Conservation (phyloP, 2,113 vertebrate species). For the Zapornia atra region DNA sequence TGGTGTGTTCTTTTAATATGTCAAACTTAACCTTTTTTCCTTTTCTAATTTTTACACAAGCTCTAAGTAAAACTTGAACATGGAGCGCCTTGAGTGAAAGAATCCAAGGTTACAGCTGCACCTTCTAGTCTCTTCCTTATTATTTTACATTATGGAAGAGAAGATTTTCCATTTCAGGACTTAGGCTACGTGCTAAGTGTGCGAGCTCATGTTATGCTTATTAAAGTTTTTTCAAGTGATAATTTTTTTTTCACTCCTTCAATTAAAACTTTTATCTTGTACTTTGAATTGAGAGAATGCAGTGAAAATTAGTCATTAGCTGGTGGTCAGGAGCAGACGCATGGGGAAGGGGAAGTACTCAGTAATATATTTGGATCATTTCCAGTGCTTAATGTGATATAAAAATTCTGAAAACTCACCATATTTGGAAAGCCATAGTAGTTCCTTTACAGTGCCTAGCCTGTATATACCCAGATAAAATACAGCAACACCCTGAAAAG, state of each 20-base stretch:
- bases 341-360: background rate
- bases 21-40: background rate
- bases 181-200: background rate
- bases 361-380: background rate
- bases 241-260: background rate
- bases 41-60: background rate
- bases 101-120: background rate
- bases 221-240: background rate
- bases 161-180: background rate
- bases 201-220: fast-evolving
- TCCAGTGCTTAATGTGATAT: background rate
- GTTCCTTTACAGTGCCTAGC: background rate
- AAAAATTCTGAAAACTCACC: fast-evolving
- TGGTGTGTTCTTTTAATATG: background rate
- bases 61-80: background rate
- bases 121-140: background rate
- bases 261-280: background rate
- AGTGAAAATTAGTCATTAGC: background rate
- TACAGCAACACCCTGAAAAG: background rate
- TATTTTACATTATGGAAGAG: background rate
- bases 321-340: background rate
- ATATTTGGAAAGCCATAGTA: background rate
- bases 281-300: background rate
- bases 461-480: background rate
- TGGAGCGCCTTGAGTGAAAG: background rate